Base-by-base conservation (phyloP, 2,888 invertebrate species). In the Carpatolechia fugitivella region DNA sequence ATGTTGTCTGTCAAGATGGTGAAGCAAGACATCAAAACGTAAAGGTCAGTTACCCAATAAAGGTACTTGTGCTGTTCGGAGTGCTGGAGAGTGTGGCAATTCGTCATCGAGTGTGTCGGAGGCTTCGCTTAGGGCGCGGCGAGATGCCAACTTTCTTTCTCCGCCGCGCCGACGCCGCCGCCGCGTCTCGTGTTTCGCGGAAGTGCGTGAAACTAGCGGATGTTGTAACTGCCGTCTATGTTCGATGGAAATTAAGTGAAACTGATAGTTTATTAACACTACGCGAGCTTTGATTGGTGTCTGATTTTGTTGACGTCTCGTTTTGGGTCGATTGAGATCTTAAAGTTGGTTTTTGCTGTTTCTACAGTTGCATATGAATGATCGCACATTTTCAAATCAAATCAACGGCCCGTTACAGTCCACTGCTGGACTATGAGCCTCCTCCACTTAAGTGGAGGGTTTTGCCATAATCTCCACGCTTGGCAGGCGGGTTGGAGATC, bases 31-130 rank as follows among this genome's bases (percentile, higher is more conserved):
- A 63, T 68, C 62, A 16, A 65, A 61, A 66, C 51, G 52, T 30
- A 76, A 80, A 80, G 79, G 79, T 78, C 76, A 76, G 73, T 78
- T 78, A 74, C 76, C 68, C 71, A 75, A 77, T 70, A 29, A 60
- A 59, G 62, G 64, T 63, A 29, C 56, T 48, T 44, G 29, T 31
- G 31, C 30, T 52, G 46, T 49, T 52, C 58, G 51, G 53, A 57
- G 56, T 56, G 49, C 57, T 52, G 54, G 48, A 31, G 41, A 46
- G 58, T 76, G 72, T 62, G 66, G 76, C 74, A 72, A 75, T 70
- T 61, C 58, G 65, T 70, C 69, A 59, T 60, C 65, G 69, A 72
- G 70, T 67, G 69, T 68, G 70, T 63, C 60, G 60, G 65, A 78
- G 77, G 81, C 78, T 73, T 79, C 77, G 81, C 78, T 72, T 77